A percentile compares a stretch with the other conserved stretches of the same genome.
These are phyloP conservation scores for Xestia ashworthii DNA, from an alignment of 2,888 invertebrate genomes.

Conservation along the genomic window DNA sequence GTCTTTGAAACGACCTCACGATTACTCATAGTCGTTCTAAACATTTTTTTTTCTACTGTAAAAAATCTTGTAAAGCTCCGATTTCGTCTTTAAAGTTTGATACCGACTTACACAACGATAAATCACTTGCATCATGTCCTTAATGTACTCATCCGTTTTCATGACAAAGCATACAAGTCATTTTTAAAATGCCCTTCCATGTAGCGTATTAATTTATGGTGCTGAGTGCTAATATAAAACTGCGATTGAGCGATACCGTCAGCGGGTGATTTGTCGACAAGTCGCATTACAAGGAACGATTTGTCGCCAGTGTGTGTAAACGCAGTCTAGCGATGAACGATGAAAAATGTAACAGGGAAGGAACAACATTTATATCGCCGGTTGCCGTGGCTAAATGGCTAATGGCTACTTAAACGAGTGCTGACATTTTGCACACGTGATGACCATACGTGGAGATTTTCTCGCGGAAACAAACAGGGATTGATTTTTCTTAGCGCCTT, in stretches of 20 bases:
- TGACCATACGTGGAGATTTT: slow-evolving; percentile 1
- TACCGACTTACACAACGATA: slow-evolving; percentile 19
- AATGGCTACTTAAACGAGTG: slow-evolving; percentile 25
- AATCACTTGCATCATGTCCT: slow-evolving; percentile 13
- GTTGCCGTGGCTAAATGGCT: slow-evolving; percentile 23
- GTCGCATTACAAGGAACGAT: slow-evolving; percentile 35
- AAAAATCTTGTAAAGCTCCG: not conserved
- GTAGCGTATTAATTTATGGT: slow-evolving; percentile 49
- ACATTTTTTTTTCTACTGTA: not conserved
- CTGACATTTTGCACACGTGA: slow-evolving; percentile 13
- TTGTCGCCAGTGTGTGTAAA: slow-evolving; percentile 45
- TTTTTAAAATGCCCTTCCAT: slow-evolving; percentile 46
- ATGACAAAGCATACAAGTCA: slow-evolving; percentile 15
- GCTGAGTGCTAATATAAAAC: slow-evolving; percentile 36
- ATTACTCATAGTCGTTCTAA: not conserved
- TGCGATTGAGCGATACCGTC: slow-evolving; percentile 56
- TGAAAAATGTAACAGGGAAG: slow-evolving; percentile 47
- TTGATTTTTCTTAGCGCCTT: not conserved
- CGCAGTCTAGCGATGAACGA: slow-evolving; percentile 17
- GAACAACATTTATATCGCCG: slow-evolving; percentile 24
- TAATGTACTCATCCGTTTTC: slow-evolving; percentile 32
- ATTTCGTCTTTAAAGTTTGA: not conserved
- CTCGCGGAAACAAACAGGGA: not conserved
- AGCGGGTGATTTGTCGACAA: slow-evolving; percentile 37
- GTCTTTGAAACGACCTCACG: not conserved